Evolutionary conservation across 2,113 vertebrate species (phyloP), one percentile per base, ranked within the genome.

Genomic region (Anguilla japonica): DNA sequence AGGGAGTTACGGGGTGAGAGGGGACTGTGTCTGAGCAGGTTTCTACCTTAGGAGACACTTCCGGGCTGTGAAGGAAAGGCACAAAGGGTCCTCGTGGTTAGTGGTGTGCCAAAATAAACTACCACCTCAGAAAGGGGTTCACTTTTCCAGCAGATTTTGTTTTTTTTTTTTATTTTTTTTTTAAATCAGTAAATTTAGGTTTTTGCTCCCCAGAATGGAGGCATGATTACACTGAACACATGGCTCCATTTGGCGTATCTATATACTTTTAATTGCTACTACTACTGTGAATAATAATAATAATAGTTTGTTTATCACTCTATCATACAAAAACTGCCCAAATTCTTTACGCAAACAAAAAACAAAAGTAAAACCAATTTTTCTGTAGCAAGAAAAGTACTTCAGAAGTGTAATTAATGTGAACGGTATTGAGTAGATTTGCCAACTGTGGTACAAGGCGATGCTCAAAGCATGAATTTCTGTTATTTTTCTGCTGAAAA

Each of bases 31-130:
- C 96, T 93, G 95, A 94, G 96, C 93, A 94, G 95, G 95, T 91
- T 94, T 96, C 95, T 97, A 96, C 95, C 95, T 95, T 95, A 96
- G 96, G 96, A 96, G 96, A 97, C 95, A 97, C 95, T 96, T 97
- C 96, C 95, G 95, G 95, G 97, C 97, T 99, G 97, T 97, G 97
- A 97, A 97, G 97, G 96, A 95, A 97, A 98, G 94, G 96, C 94
- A 98, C 90, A 94, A 94, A 91, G 93, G 92, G 94, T 96, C 96
- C 96, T 96, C 94, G 92, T 91, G 93, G 95, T 98, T 97, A 98
- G 96, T 95, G 92, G 92, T 81, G 87, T 82, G 87, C 63, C 82
- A 85, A 89, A 93, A 85, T 85, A 50, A 82, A 89, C 83, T 56
- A 75, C 46, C 84, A 84, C 79, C 83, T 71, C 71, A n/a, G 87